Conservation (phyloP, 2,797 vertebrate species). For the Phaenicophaeus curvirostris region DNA sequence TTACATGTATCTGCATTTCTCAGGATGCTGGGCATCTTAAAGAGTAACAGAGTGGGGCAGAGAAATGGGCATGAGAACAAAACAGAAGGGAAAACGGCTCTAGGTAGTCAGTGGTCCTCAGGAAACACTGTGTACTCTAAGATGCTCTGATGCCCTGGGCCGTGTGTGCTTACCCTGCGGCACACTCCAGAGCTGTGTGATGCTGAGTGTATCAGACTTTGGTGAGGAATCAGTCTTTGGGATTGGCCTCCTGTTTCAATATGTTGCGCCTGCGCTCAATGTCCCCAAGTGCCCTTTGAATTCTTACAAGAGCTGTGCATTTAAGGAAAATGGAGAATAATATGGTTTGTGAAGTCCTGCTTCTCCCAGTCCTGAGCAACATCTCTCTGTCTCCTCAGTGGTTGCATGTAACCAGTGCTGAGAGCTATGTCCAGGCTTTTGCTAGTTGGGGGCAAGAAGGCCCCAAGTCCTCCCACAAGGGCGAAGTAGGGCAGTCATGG, state of each 20-base stretch:
- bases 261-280: fast-evolving
- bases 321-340: neutral
- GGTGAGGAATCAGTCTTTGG: neutral
- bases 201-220: neutral
- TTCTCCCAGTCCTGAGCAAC: neutral
- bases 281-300: neutral
- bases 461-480: neutral
- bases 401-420: neutral
- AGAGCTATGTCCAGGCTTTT: neutral
- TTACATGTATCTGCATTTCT: neutral
- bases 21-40: neutral
- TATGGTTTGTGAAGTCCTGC: neutral
- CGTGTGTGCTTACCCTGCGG: neutral
- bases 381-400: neutral
- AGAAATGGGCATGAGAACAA: neutral
- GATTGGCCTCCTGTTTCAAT: neutral
- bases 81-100: neutral
- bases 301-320: neutral
- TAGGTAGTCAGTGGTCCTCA: neutral
- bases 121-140: neutral
- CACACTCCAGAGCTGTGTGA: neutral
- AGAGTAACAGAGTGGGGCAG: neutral
- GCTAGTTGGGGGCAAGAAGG: neutral
- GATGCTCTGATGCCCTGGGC: neutral
- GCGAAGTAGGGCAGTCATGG: neutral